A percentile compares a stretch with the other conserved stretches of the same genome.
phyloP scores from a whole-genome alignment of 92 coral and sea anemone genomes.

The Umimayanthus kanabou region DNA sequence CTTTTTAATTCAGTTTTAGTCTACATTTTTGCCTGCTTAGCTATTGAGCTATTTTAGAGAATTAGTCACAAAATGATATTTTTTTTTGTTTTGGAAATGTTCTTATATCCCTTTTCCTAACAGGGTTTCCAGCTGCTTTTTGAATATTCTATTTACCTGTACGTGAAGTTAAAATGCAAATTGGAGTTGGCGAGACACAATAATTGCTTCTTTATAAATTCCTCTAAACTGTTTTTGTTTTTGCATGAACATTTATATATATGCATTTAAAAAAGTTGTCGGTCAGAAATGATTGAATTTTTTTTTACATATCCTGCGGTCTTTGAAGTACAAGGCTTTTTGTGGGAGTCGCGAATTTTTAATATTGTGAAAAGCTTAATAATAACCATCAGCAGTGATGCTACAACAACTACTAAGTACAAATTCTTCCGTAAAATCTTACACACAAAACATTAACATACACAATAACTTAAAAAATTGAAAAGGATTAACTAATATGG shows the following conservation, averaged over 20 bases:
- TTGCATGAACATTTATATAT: not conserved
- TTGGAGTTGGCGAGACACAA: not conserved
- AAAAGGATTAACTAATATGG: not conserved
- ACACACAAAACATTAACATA: not conserved
- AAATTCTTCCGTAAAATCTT: not conserved
- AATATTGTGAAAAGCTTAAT: not conserved
- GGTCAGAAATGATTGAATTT: not conserved
- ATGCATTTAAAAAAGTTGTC: not conserved
- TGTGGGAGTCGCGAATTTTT: too few relatives aligned
- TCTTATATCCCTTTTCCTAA: not conserved
- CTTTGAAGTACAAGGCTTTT: not conserved
- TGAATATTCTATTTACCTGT: slow-evolving; percentile 1
- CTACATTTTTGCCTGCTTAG: not conserved
- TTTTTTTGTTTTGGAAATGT: not conserved
- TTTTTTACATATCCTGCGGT: not conserved
- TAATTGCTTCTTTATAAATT: not conserved
- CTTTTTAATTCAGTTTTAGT: not conserved
- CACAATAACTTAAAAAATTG: too few relatives aligned
- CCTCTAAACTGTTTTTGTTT: not conserved
- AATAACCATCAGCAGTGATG: not conserved
- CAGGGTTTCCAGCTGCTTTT: slow-evolving; percentile 13
- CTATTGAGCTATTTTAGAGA: not conserved
- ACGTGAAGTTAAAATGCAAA: slow-evolving; percentile 11
- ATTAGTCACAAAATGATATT: not conserved
- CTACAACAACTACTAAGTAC: not conserved